Evolutionary conservation across 2,113 vertebrate species (phyloP), one percentile per base, ranked within the genome.

Genomic region (Machaerirhynchus nigripectus): DNA sequence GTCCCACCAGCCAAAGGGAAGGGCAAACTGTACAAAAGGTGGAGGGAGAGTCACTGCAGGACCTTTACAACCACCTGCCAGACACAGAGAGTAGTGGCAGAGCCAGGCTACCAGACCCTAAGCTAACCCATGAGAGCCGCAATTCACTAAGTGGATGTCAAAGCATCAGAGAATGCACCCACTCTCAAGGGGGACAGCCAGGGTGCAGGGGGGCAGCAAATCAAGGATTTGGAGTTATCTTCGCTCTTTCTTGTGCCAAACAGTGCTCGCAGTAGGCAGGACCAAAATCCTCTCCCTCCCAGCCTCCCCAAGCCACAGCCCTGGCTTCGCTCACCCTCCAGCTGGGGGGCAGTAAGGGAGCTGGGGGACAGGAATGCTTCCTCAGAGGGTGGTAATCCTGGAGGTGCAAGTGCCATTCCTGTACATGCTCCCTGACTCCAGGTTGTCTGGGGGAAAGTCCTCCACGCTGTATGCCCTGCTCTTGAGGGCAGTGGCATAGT

Each of bases 321-420:
- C 84, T 83, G 67, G 20, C 52, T 80, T 35, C 0, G 68, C 52
- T 77, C 75, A 81, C 76, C 75, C 80, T 69, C 65, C 64, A 61
- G 76, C 76, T 76, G 68, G 67, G 90, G 84, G 46, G 78, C 84
- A 53, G 76, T 55, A 37, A 70, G 89, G 71, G 60, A 84, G 44
- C 5, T 1, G 64, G 60, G 26, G 6, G 31, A 8, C 63, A 37
- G 68, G 35, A 82, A 80, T 39, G 57, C 33, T 42, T 77, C 88
- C 93, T 98, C 96, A 98, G 93, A 98, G 98, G 7, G 98, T 98
- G 22, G 98, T 98, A 97, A 98, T 98, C 95, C 99, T 97, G 65
- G 99, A 99, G 69, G 98, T 98, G 93, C 99, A 99, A 39, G 99
- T 99, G 79, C 99, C 99, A 6, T 99, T 99, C 53, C 98, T 98